Conservation (phyloP, 2,888 invertebrate genomes). For the Stenodema calcarata region DNA sequence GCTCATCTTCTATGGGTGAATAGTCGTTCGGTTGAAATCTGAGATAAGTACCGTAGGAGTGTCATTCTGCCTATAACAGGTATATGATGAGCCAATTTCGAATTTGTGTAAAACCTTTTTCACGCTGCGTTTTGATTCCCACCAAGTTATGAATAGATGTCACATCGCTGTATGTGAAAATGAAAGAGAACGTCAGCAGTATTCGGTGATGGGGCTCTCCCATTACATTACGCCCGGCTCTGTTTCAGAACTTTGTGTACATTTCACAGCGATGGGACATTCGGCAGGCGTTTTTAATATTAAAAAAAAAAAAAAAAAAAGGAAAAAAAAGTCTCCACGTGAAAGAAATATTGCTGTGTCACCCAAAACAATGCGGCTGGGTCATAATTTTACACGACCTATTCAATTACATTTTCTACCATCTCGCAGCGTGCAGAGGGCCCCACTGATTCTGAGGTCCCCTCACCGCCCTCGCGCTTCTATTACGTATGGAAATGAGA, state of each 20-base stretch:
- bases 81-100: no score
- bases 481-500: constrained; percentile 21
- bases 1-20: no score
- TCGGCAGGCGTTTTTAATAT: neutral
- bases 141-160: no score
- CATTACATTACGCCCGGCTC: neutral
- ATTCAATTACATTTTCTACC: constrained; percentile 11
- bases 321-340: neutral
- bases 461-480: neutral
- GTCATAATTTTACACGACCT: neutral
- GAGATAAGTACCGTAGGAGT: no score
- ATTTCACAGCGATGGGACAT: neutral
- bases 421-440: neutral
- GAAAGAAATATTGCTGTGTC: neutral
- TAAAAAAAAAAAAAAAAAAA: neutral
- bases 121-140: no score
- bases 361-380: neutral
- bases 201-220: neutral
- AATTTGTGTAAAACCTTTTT: no score
- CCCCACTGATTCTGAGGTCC: neutral
- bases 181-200: neutral
- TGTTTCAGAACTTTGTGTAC: neutral
- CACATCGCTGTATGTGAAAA: neutral
- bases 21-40: no score
- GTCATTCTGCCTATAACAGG: no score